These are phyloP conservation scores for Porites rus DNA, from an alignment of 92 coral and sea anemone species.

Conservation along the genomic window DNA sequence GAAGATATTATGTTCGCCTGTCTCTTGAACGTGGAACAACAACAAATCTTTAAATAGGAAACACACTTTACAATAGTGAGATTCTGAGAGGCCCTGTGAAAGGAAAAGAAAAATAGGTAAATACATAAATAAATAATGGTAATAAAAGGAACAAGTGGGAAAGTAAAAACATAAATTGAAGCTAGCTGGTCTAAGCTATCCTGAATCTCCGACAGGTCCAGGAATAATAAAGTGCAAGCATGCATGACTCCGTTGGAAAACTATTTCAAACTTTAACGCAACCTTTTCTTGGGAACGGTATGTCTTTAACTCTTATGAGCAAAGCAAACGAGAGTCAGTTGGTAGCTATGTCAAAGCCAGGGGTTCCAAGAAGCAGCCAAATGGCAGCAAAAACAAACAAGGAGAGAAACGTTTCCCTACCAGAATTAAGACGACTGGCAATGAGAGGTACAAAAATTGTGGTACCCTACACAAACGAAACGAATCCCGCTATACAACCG, in stretches of 20 bases:
- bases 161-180: too few species aligned
- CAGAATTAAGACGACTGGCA: neutral
- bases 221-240: slow-evolving; percentile 6
- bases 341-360: slow-evolving; percentile 26
- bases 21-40: too few species aligned
- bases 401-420: neutral
- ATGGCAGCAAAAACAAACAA: neutral
- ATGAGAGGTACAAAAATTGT: slow-evolving; percentile 8
- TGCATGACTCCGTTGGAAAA: slow-evolving; percentile 25
- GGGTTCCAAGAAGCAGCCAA: slow-evolving; percentile 14
- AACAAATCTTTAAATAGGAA: too few species aligned
- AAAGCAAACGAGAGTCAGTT: slow-evolving; percentile 22
- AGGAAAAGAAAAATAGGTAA: too few species aligned
- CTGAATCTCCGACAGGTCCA: neutral
- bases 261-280: slow-evolving; percentile 57
- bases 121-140: too few species aligned
- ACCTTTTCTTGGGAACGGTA: slow-evolving; percentile 48
- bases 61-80: too few species aligned
- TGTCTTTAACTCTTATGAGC: slow-evolving; percentile 21
- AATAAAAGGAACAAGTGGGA: too few species aligned
- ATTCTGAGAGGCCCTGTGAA: too few species aligned
- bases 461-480: slow-evolving; percentile 27
- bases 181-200: too few species aligned
- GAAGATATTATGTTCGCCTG: too few species aligned
- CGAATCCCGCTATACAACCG: slow-evolving; percentile 35